Conservation (phyloP, 1,140 invertebrate species). For the Brachystomella parvula region DNA sequence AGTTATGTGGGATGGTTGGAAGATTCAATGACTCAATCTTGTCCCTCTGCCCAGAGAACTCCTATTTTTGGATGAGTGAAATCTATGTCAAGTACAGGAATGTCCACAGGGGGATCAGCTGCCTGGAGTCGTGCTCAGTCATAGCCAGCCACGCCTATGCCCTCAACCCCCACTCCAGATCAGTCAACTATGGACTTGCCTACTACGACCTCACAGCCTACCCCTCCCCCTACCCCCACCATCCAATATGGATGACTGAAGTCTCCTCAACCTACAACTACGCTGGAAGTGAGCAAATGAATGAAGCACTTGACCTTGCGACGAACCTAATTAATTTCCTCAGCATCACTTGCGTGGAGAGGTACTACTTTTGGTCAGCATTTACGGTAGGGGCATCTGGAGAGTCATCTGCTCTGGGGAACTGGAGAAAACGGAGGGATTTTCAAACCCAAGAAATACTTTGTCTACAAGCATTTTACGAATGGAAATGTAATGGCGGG, state of each 20-base stretch:
- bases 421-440: background rate
- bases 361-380: slow-evolving; percentile 28
- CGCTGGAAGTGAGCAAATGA: slow-evolving; percentile 20
- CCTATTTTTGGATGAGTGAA: slow-evolving; percentile 21
- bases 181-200: slow-evolving; percentile 5
- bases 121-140: slow-evolving; percentile 4
- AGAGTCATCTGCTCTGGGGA: slow-evolving; percentile 27
- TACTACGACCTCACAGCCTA: slow-evolving; percentile 19
- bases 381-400: slow-evolving; percentile 19
- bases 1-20: slow-evolving; percentile 19
- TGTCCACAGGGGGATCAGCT: background rate
- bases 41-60: slow-evolving; percentile 23
- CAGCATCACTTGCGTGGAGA: slow-evolving; percentile 20
- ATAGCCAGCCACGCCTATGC: slow-evolving; percentile 19
- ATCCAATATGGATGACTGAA: slow-evolving; percentile 12
- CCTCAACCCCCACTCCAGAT: slow-evolving; percentile 5
- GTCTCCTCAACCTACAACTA: slow-evolving; percentile 16
- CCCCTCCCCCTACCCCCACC: background rate
- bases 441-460: slow-evolving; percentile 21
- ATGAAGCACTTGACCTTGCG: slow-evolving; percentile 21
- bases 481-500: background rate
- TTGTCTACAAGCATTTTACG: slow-evolving; percentile 20
- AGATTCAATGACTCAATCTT: slow-evolving; percentile 16
- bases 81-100: background rate
- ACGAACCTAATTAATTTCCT: slow-evolving; percentile 21